Percentiles rank a stretch among this genome's conserved stretches.
Evolutionary conservation across 1,140 invertebrate species (phyloP).

Genomic region (Hyles vespertilio): DNA sequence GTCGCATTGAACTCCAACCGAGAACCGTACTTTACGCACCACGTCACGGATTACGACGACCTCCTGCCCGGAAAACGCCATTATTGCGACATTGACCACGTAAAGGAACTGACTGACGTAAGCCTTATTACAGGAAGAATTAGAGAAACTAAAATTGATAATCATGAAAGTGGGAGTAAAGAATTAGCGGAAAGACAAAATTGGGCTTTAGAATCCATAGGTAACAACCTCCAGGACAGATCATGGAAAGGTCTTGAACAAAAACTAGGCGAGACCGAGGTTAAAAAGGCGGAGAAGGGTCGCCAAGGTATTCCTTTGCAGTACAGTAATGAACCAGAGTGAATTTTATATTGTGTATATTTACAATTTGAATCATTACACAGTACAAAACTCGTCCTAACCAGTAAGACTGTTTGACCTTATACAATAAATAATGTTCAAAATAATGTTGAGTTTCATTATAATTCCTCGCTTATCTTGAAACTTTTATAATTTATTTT

Average conservation of each 20-base stretch:
- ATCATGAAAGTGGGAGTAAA: constrained; percentile 32
- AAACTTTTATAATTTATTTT: too few species aligned
- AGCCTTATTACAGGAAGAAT: constrained; percentile 83
- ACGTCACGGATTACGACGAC: constrained; percentile 86
- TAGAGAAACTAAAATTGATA: constrained; percentile 59
- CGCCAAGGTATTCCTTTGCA: constrained; percentile 79
- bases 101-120: constrained; percentile 77
- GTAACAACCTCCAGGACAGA: constrained; percentile 77
- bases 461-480: too few species aligned
- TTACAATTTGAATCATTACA: constrained; percentile 15
- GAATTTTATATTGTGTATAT: constrained; percentile 26
- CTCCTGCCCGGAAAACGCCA: constrained; percentile 80
- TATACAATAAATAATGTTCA: neutral
- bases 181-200: constrained; percentile 56
- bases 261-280: constrained; percentile 80
- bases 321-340: constrained; percentile 71
- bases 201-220: constrained; percentile 77
- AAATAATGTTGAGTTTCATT: too few species aligned
- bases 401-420: constrained; percentile 16
- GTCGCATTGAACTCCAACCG: constrained; percentile 85
- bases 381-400: constrained; percentile 19
- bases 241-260: constrained; percentile 86
- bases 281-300: constrained; percentile 78
- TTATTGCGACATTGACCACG: constrained; percentile 73
- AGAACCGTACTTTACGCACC: constrained; percentile 77